A percentile compares a stretch with the other conserved stretches of the same genome.
Conservation (phyloP, 2,113 vertebrate genomes). For the Ia io region DNA sequence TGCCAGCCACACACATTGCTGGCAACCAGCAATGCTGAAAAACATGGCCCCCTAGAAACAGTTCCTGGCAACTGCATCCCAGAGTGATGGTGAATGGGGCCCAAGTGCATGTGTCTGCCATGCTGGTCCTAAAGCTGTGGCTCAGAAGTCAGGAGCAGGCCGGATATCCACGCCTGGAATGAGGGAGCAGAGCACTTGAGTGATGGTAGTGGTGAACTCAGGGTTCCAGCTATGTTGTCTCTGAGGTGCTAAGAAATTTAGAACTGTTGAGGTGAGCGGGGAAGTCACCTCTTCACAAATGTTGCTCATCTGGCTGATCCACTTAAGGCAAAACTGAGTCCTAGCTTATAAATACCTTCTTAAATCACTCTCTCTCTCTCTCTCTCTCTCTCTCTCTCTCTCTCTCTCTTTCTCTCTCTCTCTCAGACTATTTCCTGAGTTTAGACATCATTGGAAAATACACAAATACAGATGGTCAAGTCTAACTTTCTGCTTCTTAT, state of each 20-base stretch:
- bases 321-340: neutral
- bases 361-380: neutral
- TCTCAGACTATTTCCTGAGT: neutral
- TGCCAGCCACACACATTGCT: neutral
- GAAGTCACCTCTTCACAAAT: neutral
- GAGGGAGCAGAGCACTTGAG: neutral
- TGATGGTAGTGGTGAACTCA: neutral
- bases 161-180: neutral
- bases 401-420: too few species aligned
- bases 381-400: neutral
- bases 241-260: neutral
- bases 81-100: neutral
- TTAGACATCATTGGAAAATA: neutral
- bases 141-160: neutral
- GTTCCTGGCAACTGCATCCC: conserved; percentile 36
- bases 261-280: neutral
- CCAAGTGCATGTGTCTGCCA: neutral
- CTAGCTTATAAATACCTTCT: neutral
- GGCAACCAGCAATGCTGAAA: too few species aligned
- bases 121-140: conserved; percentile 33
- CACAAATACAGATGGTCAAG: neutral
- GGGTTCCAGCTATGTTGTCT: neutral
- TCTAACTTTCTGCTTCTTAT: conserved; percentile 2
- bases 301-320: neutral
- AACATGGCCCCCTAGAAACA: neutral